Evolutionary conservation across 2,888 invertebrate genomes (phyloP), one percentile per base, ranked within the genome.

Genomic region (Masnerella sp.): DNA sequence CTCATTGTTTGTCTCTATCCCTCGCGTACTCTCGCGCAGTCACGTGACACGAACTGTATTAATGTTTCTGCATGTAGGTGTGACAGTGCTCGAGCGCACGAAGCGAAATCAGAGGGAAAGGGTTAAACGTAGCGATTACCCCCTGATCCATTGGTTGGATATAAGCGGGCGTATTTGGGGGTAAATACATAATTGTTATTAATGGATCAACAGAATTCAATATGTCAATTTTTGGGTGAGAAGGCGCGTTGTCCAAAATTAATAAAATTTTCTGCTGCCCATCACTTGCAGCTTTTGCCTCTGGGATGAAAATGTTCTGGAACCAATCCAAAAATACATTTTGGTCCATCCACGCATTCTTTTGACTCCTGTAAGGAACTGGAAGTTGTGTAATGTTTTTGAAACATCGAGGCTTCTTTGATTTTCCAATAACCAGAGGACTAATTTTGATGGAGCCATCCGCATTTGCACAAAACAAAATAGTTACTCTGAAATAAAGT

Each of bases 81-180:
- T n/a, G n/a, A n/a, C n/a, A n/a, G n/a, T n/a, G n/a, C n/a, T n/a
- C n/a, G n/a, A n/a, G n/a, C n/a, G n/a, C n/a, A n/a, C n/a, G n/a
- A n/a, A n/a, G n/a, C n/a, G n/a, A n/a, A n/a, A n/a, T n/a, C n/a
- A n/a, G n/a, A n/a, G n/a, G n/a, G n/a, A n/a, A n/a, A n/a, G n/a
- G n/a, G n/a, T n/a, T n/a, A n/a, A n/a, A 59, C 3, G 38, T 52
- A 12, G 36, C 40, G 17, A 62, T 62, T n/a, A 52, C 42, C 7
- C 51, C 62, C 18, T 62, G 62, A 28, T 62, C 40, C 62, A 62
- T 52, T 9, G 61, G 42, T 12, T 42, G 61, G 9, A 40, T 61
- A 25, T 30, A 51, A 5, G 61, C 40, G 3, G 49, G 40, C 0
- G 32, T 28, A 18, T 49, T 49, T 28, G 49, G 40, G 3, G 49